Evolutionary conservation across 2,113 vertebrate genomes (phyloP).

Genomic region (Platysteira castanea): DNA sequence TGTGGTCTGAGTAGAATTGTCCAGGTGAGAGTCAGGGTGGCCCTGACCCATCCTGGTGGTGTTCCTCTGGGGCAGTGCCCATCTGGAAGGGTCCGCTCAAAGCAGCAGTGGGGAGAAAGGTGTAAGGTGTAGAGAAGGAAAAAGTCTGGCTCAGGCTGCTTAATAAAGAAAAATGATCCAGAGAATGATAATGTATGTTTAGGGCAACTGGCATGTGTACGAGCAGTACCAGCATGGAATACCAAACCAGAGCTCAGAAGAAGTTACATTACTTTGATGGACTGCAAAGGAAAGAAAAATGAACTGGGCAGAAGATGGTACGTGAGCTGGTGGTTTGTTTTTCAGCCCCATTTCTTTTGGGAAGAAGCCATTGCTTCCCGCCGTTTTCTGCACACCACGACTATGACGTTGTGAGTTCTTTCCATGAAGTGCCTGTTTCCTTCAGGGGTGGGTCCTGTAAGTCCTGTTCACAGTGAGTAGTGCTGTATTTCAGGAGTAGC

Average conservation of each 20-base stretch:
- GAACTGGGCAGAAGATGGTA: background rate
- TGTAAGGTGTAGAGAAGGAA: background rate
- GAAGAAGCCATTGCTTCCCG: background rate
- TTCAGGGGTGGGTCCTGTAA: background rate
- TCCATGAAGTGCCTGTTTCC: rapidly evolving
- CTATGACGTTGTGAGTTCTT: background rate
- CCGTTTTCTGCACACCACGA: background rate
- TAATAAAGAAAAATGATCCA: background rate
- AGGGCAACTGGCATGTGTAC: rapidly evolving
- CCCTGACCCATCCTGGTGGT: rapidly evolving
- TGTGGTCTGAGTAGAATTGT: background rate
- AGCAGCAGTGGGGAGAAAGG: background rate
- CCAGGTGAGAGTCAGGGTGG: rapidly evolving
- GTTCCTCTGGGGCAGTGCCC: background rate
- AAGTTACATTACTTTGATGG: rapidly evolving
- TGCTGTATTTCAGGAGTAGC: background rate
- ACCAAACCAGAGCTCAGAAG: background rate
- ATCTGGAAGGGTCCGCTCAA: background rate
- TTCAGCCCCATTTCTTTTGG: background rate
- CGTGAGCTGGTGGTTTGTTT: background rate
- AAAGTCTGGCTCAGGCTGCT: background rate
- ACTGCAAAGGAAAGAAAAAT: background rate
- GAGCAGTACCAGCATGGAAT: background rate
- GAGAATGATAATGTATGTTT: background rate
- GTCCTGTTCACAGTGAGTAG: background rate